Evolutionary conservation across 2,113 vertebrate genomes (phyloP).

Genomic region (Macaca mulatta): DNA sequence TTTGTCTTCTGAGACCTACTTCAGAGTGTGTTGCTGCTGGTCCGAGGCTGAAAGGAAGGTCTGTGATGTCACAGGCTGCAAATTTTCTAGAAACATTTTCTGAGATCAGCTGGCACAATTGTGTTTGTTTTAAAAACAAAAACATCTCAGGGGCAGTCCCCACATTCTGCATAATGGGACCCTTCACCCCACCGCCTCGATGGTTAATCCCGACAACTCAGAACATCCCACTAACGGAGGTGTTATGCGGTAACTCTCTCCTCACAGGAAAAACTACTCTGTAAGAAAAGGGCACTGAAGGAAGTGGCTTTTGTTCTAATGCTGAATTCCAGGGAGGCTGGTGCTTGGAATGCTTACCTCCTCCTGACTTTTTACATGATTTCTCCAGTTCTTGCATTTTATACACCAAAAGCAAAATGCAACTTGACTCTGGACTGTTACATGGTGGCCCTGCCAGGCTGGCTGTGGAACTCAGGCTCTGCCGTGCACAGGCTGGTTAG

Average conservation of each 20-base stretch:
- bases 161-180: background rate
- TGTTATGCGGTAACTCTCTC: background rate
- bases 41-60: background rate
- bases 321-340: background rate
- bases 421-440: background rate
- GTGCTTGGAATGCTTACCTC: background rate
- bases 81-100: conserved; percentile 34
- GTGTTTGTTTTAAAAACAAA: background rate
- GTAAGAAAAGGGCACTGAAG: background rate
- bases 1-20: background rate
- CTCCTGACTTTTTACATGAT: conserved; percentile 60
- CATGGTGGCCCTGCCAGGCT: background rate
- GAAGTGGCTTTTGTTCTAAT: conserved; percentile 55
- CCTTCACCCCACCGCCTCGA: background rate
- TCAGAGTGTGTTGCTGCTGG: background rate
- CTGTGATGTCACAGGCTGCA: background rate
- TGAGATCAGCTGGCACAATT: background rate
- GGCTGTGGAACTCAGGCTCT: background rate
- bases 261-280: background rate
- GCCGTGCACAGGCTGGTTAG: background rate
- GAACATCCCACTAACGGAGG: background rate
- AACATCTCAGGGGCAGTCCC: background rate
- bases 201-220: background rate
- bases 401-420: background rate
- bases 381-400: conserved; percentile 29